Base-by-base conservation (phyloP, 1,140 invertebrate species). In the Sipha flava region DNA sequence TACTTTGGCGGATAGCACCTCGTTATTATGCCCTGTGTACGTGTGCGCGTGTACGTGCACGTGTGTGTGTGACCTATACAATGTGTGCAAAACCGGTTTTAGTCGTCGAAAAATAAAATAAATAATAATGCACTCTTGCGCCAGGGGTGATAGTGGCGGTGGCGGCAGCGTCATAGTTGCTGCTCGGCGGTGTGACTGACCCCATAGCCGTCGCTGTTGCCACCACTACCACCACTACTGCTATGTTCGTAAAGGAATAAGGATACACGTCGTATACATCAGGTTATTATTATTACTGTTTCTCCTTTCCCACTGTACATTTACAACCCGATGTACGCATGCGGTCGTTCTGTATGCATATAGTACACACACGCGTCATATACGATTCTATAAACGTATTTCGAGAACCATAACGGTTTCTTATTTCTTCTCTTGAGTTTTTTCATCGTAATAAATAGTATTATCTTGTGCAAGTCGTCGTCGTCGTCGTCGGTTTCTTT, bases 81-180 rank as follows among this genome's bases (percentile, higher is more conserved):
- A n/a, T 18, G 66, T 26, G 66, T n/a, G 66, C 66, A 29, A 70
- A 70, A 70, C 66, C 66, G 66, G 66, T 70, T 70, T 47, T 16
- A n/a, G 18, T 14, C 62, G 62, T 66, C 40, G 23, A 18, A 70
- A 29, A 18, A 45, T 37, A 37, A 40, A 64, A 64, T 26, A 68
- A 68, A 70, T 45, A 70, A 70, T 45, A 70, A 70, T 29, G 64
- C 64, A 43, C 64, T 66, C 10, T 12, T 7, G 10, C n/a, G 34
- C 31, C n/a, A 1, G 7, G 26, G 62, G 57, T 16, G 3, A 23
- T 59, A 18, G 29, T 5, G 4, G 29, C 14, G 57, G 57, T 18
- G 52, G 59, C 31, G 31, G 29, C 34, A 37, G 64, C 64, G 64
- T 66, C 64, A 26, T 43, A 43, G 64, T 66, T 43, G 21, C 64